Base-by-base conservation (phyloP, 2,113 vertebrate species). In the Caranx ignobilis region DNA sequence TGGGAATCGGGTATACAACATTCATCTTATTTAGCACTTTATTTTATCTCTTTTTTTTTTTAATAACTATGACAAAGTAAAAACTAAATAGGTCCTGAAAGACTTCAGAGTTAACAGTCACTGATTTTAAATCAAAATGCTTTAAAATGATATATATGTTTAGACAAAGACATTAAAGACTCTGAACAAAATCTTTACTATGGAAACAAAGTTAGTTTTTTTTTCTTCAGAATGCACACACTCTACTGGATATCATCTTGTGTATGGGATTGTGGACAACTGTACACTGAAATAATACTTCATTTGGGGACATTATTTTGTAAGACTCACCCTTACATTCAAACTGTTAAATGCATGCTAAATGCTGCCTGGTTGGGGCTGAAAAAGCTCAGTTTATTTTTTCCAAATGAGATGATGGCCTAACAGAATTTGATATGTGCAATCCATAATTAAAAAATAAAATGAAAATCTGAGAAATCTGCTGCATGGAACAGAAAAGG, bases 1-100 rank as follows among this genome's bases (percentile, higher is more conserved):
- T 31, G 43, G 92, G 88, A 95, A 64, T 41, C 73, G 76, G 66
- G 69, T 55, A 54, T 60, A 74, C 9, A 67, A 69, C 69, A 74
- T 71, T 78, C 50, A 59, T 65, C 32, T 59, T 68, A 61, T 47
- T 35, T 43, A 84, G 50, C 69, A 77, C 48, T 86, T 88, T 74
- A 54, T 62, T 56, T 26, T 26, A 26, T 26, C 6, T 41, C 11
- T 37, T 37, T 37, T 37, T 37, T 41, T 72, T 61, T 68, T 59
- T 11, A 70, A 43, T 34, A 39, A 62, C 68, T 76, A 74, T 45
- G 0, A 82, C 16, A 68, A 85, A 81, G 50, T 68, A 71, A 85
- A 86, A 78, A 88, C 21, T 48, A 34, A 68, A 75, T 79, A 84
- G 81, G 71, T 82, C 80, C 66, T 71, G 70, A 62, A 70, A 68